Evolutionary conservation across 2,113 vertebrate genomes (phyloP), one percentile per base, ranked within the genome.

Genomic region (Malurus cyaneus): DNA sequence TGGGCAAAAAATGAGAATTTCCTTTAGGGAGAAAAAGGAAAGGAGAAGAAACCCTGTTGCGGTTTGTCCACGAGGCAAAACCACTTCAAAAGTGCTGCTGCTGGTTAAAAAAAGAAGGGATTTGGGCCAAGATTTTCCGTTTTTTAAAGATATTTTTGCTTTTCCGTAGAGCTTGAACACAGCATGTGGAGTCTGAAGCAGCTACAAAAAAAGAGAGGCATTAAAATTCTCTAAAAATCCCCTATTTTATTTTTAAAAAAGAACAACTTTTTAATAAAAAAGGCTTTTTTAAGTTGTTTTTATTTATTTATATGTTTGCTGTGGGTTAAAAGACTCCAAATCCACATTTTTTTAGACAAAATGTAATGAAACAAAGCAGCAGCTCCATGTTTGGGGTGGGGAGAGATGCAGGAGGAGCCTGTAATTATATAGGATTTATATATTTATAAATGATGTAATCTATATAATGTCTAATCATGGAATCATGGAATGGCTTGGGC

Each of bases 121-220:
- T n/a, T 56, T 47, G 4, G 34, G 70, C 65, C 61, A 64, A 36
- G 46, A 19, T 41, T 80, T 73, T 60, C 18, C 18, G 15, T 28
- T 34, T 57, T 80, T 67, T 36, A 8, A 67, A 25, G 39, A 24
- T 8, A 81, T n/a, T 62, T 81, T 71, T 53, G n/a, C 24, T 84
- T 59, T 71, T 54, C 67, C 0, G 1, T 2, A 5, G 20, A 74
- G 29, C 25, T 9, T 1, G 0, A 36, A n/a, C 41, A 25, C 32
- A 26, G 25, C 5, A 53, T 0, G 0, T 10, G 56, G 11, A 18
- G 56, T 32, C 1, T 8, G 25, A 71, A 60, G 67, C 3, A 20
- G 6, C 50, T 14, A 21, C 52, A 50, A 56, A 60, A 44, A 56
- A 74, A 5, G 18, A 56, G 46, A 74, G 24, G 31, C 57, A 7